Base-by-base conservation (phyloP, 2,888 invertebrate genomes). In the Orthosia cruda region DNA sequence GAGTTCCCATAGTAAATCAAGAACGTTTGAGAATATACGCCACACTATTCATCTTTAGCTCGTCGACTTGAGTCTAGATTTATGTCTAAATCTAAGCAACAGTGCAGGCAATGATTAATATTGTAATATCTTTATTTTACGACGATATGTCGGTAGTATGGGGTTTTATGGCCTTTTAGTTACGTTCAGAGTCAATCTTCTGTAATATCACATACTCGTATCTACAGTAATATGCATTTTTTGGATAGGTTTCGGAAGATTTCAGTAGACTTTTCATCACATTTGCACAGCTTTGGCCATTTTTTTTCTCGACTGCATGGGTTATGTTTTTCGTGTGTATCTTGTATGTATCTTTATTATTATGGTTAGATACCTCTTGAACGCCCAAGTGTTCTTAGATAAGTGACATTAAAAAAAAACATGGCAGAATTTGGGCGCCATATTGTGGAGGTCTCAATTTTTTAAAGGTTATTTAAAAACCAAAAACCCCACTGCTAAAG, bases 81-180 rank as follows among this genome's bases (percentile, higher is more conserved):
- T 83, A 84, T 79, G 86, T 79, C 74, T 86, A 63, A 66, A 86
- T 86, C 62, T 13, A n/a, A 74, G 65, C 71, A 81, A 74, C 75
- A 84, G 52, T 32, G 18, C 18, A 71, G 57, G 23, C 58, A 18
- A 61, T 75, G 81, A 85, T 85, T 82, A 85, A 85, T n/a, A n/a
- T 81, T 71, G 71, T 71, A 68, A 68, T 68, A 62, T 69, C 81
- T 85, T 81, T 70, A 75, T 81, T 81, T 81, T 66, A 71, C 47
- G 76, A 71, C 76, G 52, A 62, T 75, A 65, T 84, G 75, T 58
- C 75, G n/a, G 23, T 50, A 20, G 26, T 62, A 57, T 62, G 45
- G 16, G 54, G 18, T 62, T 67, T 84, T 50, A 64, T 54, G 20
- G 55, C 16, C 9, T 18, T 26, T 57, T 55, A 63, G 54, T 45